phyloP scores from a whole-genome alignment of 2,888 invertebrate genomes.

The Cheilosia soror region DNA sequence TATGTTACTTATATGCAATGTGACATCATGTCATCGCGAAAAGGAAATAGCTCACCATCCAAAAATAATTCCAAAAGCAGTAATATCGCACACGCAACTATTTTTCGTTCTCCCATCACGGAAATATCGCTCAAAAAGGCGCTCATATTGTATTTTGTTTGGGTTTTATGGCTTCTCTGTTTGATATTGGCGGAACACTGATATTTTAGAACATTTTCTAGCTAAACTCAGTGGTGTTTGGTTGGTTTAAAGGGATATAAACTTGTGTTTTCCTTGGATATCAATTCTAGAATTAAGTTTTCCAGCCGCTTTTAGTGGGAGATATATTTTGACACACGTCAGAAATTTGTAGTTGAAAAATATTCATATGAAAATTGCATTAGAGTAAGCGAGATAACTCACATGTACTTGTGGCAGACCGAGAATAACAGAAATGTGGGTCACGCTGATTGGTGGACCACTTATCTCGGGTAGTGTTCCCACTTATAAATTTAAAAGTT shows the following conservation, averaged over 20 bases:
- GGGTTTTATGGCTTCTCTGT: constrained; percentile 4
- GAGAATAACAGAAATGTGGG: constrained; percentile 66
- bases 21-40: constrained; percentile 41
- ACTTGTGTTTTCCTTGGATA: constrained; percentile 39
- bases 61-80: constrained; percentile 88
- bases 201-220: constrained; percentile 60
- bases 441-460: constrained; percentile 67
- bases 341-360: constrained; percentile 43
- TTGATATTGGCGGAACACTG: background rate
- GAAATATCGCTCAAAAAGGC: constrained; percentile 67
- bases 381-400: constrained; percentile 34
- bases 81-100: constrained; percentile 88
- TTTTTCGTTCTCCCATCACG: constrained; percentile 85
- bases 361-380: constrained; percentile 18
- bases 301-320: constrained; percentile 49
- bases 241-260: background rate
- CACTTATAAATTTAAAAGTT: too few relatives aligned
- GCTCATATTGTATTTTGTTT: constrained; percentile 48
- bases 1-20: constrained; percentile 14
- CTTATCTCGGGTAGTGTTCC: constrained; percentile 9
- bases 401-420: constrained; percentile 51
- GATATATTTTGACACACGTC: constrained; percentile 72
- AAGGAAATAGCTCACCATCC: constrained; percentile 85
- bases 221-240: constrained; percentile 1
- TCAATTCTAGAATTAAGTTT: constrained; percentile 25